phyloP scores from a whole-genome alignment of 1,140 invertebrate genomes.

The Macrobrachium nipponense region DNA sequence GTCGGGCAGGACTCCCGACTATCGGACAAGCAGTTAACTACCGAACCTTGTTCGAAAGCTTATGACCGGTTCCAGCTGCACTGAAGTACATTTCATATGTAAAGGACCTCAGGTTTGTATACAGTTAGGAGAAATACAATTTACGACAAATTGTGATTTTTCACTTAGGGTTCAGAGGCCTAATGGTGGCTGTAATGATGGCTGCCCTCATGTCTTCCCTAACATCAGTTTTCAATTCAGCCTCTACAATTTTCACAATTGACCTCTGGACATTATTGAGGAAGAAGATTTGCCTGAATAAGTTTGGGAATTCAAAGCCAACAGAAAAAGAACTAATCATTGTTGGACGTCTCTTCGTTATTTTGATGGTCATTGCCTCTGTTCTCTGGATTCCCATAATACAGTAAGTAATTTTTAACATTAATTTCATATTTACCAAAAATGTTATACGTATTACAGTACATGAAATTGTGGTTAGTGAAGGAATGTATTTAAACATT shows the following conservation, averaged over 20 bases:
- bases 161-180: constrained; percentile 68
- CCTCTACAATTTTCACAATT: constrained; percentile 73
- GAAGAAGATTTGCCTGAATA: constrained; percentile 26
- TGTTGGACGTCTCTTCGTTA: constrained; percentile 66
- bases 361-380: constrained; percentile 71
- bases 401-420: constrained; percentile 58
- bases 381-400: constrained; percentile 74
- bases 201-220: constrained; percentile 73
- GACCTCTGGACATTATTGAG: constrained; percentile 70
- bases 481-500: too few species aligned
- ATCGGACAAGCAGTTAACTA: too few species aligned
- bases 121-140: too few species aligned
- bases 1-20: too few species aligned
- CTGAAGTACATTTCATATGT: too few species aligned
- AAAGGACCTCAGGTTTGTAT: too few species aligned
- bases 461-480: too few species aligned
- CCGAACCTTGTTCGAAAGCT: too few species aligned
- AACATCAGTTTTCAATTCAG: constrained; percentile 74
- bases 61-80: too few species aligned
- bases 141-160: too few species aligned
- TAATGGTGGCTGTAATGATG: constrained; percentile 74
- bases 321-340: constrained; percentile 48
- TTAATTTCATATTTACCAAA: too few species aligned
- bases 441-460: too few species aligned
- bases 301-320: background rate